A percentile compares a stretch with the other conserved stretches of the same genome.
phyloP scores from a whole-genome alignment of 2,797 vertebrate species.

The Buphagus erythrorhynchus region DNA sequence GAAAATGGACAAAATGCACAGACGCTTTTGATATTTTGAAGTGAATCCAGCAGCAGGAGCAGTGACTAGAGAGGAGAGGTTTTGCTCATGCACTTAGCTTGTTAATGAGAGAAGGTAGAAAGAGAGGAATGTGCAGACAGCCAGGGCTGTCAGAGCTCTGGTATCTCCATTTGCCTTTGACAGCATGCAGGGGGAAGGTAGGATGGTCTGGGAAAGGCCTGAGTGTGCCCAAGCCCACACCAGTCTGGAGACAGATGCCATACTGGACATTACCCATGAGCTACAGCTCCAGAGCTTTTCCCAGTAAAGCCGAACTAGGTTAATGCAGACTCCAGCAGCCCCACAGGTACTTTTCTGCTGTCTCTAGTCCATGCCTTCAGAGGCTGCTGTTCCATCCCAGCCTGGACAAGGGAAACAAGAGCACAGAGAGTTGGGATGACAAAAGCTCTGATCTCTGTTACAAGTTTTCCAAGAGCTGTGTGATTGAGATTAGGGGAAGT shows the following conservation, averaged over 20 bases:
- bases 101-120: not conserved
- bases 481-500: not conserved
- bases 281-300: not conserved
- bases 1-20: not conserved
- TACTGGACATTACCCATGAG: not conserved
- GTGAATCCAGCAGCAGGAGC: slow-evolving; percentile 25
- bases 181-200: not conserved
- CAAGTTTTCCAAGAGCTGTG: not conserved
- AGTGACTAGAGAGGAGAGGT: slow-evolving; percentile 9
- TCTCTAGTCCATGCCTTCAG: not conserved
- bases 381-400: not conserved
- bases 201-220: not conserved
- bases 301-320: not conserved
- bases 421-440: not conserved
- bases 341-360: not conserved
- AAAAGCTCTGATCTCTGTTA: not conserved
- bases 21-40: not conserved
- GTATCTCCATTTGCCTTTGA: not conserved
- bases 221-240: not conserved
- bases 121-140: not conserved
- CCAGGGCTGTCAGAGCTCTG: not conserved
- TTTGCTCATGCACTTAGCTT: not conserved
- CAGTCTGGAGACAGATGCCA: not conserved
- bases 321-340: not conserved
- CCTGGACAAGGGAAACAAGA: not conserved